Base-by-base conservation (phyloP, 2,113 vertebrate genomes). In the Cyprinus carpio region DNA sequence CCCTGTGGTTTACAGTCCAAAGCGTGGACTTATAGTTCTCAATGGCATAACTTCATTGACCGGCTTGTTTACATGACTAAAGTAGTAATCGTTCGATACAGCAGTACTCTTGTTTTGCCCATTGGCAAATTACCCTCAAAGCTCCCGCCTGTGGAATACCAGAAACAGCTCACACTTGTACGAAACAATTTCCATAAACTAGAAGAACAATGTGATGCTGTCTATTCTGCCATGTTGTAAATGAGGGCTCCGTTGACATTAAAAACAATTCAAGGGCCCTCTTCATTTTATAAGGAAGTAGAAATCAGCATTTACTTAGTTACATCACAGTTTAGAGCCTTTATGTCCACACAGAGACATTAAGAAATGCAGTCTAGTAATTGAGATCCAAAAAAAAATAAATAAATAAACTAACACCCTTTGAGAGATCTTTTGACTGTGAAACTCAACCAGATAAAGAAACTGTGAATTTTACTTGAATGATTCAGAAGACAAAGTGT, bases 51-150 rank as follows among this genome's bases (percentile, higher is more conserved):
- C 25, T n/a, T 34, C 51, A 77, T 56, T 76, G 27, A 29, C 69
- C 49, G 34, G 12, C 27, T 58, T 84, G 56, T 87, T 84, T 76
- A 78, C 72, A 87, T 62, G 58, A 51, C 40, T 81, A 72, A 81
- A 37, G 58, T 25, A 51, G 51, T 60, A 77, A 84, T 85, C 15
- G 49, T 29, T 31, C 13, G 27, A 60, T 64, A 43, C 72, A 56
- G 46, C 76, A 29, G 58, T 80, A 58, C 64, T 76, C 40, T 51
- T 67, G 29, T 67, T 34, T 77, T 74, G 56, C 12, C 60, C 67
- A 43, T 64, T 75, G 72, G 64, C 58, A 86, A 83, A 58, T 80
- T 67, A 82, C n/a, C 37, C 25, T 56, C 54, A 54, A 85, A 75
- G 54, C 82, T 72, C 40, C 56, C 6, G 29, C 23, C 27, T 82